Base-by-base conservation (phyloP, 2,113 vertebrate genomes). In the Aldabrachelys gigantea region DNA sequence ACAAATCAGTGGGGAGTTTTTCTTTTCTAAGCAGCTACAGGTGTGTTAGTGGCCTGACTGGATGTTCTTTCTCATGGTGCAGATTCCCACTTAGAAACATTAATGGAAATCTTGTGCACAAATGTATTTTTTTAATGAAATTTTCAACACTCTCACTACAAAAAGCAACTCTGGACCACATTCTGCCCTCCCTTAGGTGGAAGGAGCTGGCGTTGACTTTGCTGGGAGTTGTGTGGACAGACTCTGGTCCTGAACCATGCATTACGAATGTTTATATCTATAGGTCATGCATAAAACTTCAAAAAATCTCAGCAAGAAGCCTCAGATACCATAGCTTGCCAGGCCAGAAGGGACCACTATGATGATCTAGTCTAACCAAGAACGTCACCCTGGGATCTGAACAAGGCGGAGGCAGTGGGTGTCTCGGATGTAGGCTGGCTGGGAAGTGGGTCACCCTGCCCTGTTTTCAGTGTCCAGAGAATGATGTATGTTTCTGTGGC, bases 291-390 rank as follows among this genome's bases (percentile, higher is more conserved):
- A 0, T 0, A 0, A 76, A 47, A 83, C 49, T 87, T 56, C n/a
- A 0, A 0, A 25, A 8, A 54, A 75, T 25, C 21, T 21, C 1
- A 62, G 54, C 0, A 1, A 79, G 62, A 44, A 0, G 3, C 8
- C 11, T 38, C 7, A 1, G 0, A 13, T 21, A 21, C 8, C 59
- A 25, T 44, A 2, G 1, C 31, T 49, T 31, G 59, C 13, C 88
- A 38, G 1, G 0, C 27, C 1, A 2, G 2, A 1, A 38, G 19
- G 80, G n/a, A 1, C 0, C 19, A 38, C 31, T 65, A 62, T 10
- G 90, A 81, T 84, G 27, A 78, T 50, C 59, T 69, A 53, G 27
- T 91, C 80, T 83, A 56, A n/a, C 24, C 35, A 5, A 13, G 29
- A 8, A 10, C 47, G 29, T 47, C 19, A 5, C 52, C 57, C 5